phyloP scores from a whole-genome alignment of 2,113 vertebrate species.

The Pheucticus melanocephalus region DNA sequence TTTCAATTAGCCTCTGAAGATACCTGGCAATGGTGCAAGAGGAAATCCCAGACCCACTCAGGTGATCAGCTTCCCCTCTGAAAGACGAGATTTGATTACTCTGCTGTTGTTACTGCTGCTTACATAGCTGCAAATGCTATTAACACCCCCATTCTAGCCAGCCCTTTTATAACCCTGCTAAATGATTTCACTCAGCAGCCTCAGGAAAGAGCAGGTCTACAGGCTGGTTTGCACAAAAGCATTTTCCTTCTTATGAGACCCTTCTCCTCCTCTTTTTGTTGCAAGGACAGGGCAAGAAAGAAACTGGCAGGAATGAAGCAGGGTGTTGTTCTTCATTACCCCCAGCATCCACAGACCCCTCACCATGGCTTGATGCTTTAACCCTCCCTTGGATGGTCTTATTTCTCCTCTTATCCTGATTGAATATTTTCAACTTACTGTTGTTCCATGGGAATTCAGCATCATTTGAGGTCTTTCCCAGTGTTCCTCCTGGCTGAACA shows the following conservation, averaged over 20 bases:
- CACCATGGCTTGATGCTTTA: background rate
- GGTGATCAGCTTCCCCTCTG: slow-evolving; percentile 2
- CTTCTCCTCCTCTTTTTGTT: background rate
- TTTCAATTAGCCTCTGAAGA: background rate
- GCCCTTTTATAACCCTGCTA: background rate
- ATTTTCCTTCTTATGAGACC: background rate
- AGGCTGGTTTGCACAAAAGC: background rate
- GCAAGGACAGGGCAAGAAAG: background rate
- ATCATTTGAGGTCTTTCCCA: background rate
- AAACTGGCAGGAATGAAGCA: background rate
- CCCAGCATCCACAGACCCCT: background rate
- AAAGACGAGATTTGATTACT: background rate
- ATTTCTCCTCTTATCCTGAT: background rate
- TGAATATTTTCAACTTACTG: background rate
- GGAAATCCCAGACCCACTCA: slow-evolving; percentile 27
- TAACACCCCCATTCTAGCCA: background rate
- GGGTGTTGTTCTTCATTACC: background rate
- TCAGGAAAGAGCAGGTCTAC: background rate
- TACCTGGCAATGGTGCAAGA: background rate
- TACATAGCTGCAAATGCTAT: slow-evolving; percentile 35
- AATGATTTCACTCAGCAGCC: background rate
- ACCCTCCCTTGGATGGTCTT: background rate
- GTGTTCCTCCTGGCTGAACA: background rate
- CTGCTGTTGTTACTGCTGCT: background rate
- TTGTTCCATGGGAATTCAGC: background rate